Conservation (phyloP, 2,797 vertebrate genomes). For the Sciurus carolinensis region DNA sequence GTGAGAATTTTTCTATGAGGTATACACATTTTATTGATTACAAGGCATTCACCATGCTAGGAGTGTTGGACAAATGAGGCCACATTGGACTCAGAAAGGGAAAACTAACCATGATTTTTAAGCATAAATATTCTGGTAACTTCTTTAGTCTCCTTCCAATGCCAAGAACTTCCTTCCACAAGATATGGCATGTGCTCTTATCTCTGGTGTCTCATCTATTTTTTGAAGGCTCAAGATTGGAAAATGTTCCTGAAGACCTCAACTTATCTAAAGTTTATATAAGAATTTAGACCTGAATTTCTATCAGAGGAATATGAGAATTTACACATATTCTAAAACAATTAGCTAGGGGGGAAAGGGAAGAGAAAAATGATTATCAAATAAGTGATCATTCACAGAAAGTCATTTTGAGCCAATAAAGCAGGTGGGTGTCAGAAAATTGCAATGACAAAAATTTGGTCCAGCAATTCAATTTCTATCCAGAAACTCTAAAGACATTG, state of each 20-base stretch:
- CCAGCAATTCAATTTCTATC: constrained; percentile 70
- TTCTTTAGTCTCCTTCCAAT: background rate
- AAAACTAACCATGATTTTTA: constrained; percentile 18
- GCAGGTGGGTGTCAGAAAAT: constrained; percentile 60
- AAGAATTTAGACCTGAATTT: background rate
- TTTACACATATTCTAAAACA: constrained; percentile 32
- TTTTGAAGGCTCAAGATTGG: background rate
- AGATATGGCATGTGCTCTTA: background rate
- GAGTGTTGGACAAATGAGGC: background rate
- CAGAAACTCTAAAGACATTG: constrained; percentile 22
- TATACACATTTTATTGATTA: background rate
- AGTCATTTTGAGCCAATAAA: constrained; percentile 55
- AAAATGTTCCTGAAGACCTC: background rate
- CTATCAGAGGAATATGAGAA: constrained; percentile 49
- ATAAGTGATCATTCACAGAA: constrained; percentile 43
- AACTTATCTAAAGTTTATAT: constrained; percentile 42
- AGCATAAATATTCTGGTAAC: background rate
- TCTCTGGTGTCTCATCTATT: background rate
- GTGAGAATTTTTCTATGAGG: background rate
- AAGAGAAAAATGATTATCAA: constrained; percentile 40
- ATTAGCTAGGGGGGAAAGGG: background rate
- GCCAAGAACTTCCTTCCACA: background rate
- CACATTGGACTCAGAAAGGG: background rate
- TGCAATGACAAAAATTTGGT: constrained; percentile 52
- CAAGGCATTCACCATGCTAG: background rate